Percentiles rank a stretch among this genome's conserved stretches.
Conservation (phyloP, 2,888 invertebrate genomes). For the Entomobrya multifasciata region DNA sequence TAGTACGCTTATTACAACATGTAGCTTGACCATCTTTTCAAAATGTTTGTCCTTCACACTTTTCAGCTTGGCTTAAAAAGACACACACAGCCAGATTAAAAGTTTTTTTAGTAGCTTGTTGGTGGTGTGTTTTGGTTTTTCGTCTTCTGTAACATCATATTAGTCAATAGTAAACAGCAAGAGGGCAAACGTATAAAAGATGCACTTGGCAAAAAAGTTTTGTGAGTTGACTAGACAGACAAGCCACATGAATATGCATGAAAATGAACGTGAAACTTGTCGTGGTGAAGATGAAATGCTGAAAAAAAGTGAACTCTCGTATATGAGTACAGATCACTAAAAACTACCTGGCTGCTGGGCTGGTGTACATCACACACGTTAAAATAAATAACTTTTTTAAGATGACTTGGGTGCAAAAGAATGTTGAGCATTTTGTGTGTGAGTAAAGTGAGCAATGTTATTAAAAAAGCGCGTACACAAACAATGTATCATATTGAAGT, state of each 20-base stretch:
- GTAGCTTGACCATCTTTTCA: slow-evolving; percentile 10
- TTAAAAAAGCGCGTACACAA: background rate
- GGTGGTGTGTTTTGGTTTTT: slow-evolving; percentile 5
- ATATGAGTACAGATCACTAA: slow-evolving; percentile 24
- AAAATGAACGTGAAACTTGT: slow-evolving; percentile 57
- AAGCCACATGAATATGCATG: slow-evolving; percentile 45
- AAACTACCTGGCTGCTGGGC: slow-evolving; percentile 28
- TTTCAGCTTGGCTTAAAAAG: slow-evolving; percentile 47
- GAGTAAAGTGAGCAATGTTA: background rate
- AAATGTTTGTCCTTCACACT: slow-evolving; percentile 58
- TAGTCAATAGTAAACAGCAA: slow-evolving; percentile 17
- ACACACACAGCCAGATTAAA: slow-evolving; percentile 46
- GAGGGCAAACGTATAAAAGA: too few species aligned
- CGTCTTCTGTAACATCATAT: slow-evolving; percentile 1
- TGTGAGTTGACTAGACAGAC: background rate
- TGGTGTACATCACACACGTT: background rate
- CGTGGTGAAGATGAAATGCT: slow-evolving; percentile 17
- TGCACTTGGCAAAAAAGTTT: background rate
- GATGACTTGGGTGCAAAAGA: slow-evolving; percentile 16
- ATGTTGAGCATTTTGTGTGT: background rate
- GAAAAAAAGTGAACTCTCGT: slow-evolving; percentile 32
- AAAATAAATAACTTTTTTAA: slow-evolving; percentile 34
- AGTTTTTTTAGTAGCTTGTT: slow-evolving; percentile 3
- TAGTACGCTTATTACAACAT: background rate
- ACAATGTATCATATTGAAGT: slow-evolving; percentile 55